Evolutionary conservation across 2,888 invertebrate genomes (phyloP).

Genomic region (Teleogryllus oceanicus): DNA sequence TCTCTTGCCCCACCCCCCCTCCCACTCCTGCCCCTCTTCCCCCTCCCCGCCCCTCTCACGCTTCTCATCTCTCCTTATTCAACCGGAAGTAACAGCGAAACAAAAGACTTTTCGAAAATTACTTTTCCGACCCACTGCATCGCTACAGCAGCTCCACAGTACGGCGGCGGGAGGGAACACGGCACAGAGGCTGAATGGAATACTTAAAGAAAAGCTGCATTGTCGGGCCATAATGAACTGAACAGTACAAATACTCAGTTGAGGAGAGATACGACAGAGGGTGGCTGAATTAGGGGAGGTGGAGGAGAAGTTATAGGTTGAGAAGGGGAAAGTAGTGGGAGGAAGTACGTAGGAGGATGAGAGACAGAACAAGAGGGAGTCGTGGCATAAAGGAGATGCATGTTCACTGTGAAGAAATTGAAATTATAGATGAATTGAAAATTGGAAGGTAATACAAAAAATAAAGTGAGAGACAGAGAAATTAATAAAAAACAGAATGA

Average conservation of each 20-base stretch:
- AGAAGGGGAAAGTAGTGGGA: conserved; percentile 20
- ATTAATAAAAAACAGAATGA: too few species aligned
- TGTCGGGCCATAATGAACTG: conserved; percentile 38
- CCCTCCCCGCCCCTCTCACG: too few species aligned
- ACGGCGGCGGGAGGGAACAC: conserved; percentile 47
- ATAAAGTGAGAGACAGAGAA: too few species aligned
- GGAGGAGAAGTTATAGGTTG: conserved; percentile 34
- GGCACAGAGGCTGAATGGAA: conserved; percentile 50
- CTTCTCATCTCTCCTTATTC: conserved; percentile 24
- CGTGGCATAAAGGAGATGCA: too few species aligned
- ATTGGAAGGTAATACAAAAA: too few species aligned
- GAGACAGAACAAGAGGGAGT: neutral
- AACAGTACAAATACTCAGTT: conserved; percentile 37
- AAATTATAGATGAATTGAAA: too few species aligned
- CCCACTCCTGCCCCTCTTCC: too few species aligned
- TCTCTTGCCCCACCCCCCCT: too few species aligned
- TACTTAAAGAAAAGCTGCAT: conserved; percentile 38
- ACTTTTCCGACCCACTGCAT: conserved; percentile 33
- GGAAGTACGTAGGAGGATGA: conserved; percentile 24
- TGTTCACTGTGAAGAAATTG: too few species aligned
- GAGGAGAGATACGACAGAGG: conserved; percentile 29
- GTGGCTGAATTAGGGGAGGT: conserved; percentile 32
- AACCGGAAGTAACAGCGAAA: conserved; percentile 36
- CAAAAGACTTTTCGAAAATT: conserved; percentile 37
- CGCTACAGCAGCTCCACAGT: neutral